phyloP scores from a whole-genome alignment of 2,797 vertebrate genomes.

The Varecia variegata region DNA sequence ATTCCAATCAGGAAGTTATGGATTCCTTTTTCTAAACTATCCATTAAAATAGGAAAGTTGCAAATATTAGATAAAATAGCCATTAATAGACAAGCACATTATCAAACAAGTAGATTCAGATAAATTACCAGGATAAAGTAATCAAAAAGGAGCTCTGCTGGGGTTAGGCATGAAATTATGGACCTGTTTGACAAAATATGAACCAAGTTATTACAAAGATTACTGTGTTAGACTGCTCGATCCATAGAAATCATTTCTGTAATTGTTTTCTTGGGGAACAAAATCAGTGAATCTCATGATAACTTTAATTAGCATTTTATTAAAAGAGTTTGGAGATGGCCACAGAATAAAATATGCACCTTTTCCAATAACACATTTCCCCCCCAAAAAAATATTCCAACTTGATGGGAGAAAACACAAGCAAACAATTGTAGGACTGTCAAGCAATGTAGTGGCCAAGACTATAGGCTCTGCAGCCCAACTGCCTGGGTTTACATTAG shows the following conservation, averaged over 20 bases:
- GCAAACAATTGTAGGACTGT: neutral
- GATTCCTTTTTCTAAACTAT: constrained; percentile 42
- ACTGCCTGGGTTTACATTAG: neutral
- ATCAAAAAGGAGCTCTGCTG: neutral
- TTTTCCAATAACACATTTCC: neutral
- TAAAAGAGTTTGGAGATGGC: neutral
- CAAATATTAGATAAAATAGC: neutral
- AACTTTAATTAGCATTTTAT: constrained; percentile 12
- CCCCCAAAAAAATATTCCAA: neutral
- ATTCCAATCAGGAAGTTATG: neutral
- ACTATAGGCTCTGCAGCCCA: neutral
- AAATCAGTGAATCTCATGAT: neutral
- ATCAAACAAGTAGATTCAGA: neutral
- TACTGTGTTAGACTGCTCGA: neutral
- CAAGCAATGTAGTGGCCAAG: neutral
- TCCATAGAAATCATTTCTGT: neutral
- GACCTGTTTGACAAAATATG: constrained; percentile 14
- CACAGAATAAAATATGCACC: neutral
- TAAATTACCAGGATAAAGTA: neutral
- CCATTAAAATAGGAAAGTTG: neutral
- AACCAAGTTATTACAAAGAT: neutral
- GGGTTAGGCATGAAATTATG: neutral
- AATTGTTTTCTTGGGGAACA: neutral
- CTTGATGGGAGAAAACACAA: neutral
- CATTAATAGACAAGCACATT: neutral